A percentile compares a stretch with the other conserved stretches of the same genome.
phyloP scores from a whole-genome alignment of 2,888 invertebrate species.

The Mesochorus sp. region DNA sequence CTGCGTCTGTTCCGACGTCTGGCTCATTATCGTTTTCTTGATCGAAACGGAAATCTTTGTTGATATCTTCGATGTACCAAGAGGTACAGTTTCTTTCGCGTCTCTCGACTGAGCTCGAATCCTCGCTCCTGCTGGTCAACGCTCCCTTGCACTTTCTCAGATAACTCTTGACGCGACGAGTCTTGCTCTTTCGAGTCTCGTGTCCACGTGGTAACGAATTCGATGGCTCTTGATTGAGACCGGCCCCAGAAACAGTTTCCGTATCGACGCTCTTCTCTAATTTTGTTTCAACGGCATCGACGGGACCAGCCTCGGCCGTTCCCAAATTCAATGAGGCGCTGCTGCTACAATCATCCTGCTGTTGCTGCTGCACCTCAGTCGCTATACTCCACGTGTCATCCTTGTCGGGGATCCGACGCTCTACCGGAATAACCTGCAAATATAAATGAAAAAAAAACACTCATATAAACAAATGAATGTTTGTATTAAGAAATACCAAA shows the following conservation, averaged over 20 bases:
- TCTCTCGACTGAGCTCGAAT: slow-evolving; percentile 71
- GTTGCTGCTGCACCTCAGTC: slow-evolving; percentile 69
- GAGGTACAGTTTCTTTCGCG: slow-evolving; percentile 69
- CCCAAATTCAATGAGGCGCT: background rate
- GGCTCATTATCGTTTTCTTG: slow-evolving; percentile 59
- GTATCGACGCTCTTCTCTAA: slow-evolving; percentile 57
- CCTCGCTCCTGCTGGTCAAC: slow-evolving; percentile 75
- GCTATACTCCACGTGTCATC: slow-evolving; percentile 78
- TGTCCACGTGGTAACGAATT: slow-evolving; percentile 77
- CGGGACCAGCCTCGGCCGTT: background rate
- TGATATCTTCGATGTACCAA: slow-evolving; percentile 76
- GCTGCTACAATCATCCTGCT: slow-evolving; percentile 60
- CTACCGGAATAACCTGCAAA: slow-evolving; percentile 79
- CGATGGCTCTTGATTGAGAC: slow-evolving; percentile 57
- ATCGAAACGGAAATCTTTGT: slow-evolving; percentile 42
- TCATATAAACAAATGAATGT: too few species aligned
- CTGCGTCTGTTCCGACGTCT: slow-evolving; percentile 39
- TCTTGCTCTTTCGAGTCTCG: slow-evolving; percentile 83
- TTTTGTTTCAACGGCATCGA: slow-evolving; percentile 18
- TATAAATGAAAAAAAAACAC: too few species aligned
- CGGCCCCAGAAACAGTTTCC: slow-evolving; percentile 46
- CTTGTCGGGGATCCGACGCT: slow-evolving; percentile 75
- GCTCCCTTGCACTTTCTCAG: slow-evolving; percentile 83
- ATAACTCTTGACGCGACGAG: slow-evolving; percentile 84
- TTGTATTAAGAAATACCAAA: too few species aligned